These are phyloP conservation scores for Panzeria rudis DNA, from an alignment of 2,888 invertebrate genomes.

Conservation along the genomic window DNA sequence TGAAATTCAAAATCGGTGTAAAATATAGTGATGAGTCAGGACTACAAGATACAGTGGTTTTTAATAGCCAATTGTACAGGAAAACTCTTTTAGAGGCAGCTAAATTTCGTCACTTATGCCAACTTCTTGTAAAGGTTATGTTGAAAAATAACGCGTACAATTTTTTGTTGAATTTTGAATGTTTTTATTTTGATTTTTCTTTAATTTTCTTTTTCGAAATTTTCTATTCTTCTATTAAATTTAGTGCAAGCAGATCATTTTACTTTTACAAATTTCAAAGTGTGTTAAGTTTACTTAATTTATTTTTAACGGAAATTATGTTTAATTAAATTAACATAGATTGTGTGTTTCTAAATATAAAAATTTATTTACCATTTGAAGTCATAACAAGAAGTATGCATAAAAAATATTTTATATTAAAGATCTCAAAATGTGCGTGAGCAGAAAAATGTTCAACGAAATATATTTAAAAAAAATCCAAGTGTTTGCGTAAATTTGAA, in stretches of 20 bases:
- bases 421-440: constrained; percentile 61
- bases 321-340: constrained; percentile 69
- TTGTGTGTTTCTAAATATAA: background rate
- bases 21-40: no score
- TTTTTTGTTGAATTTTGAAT: background rate
- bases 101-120: no score
- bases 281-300: constrained; percentile 31
- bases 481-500: constrained; percentile 70
- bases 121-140: no score
- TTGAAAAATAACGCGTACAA: no score
- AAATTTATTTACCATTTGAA: background rate
- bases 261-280: background rate
- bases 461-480: constrained; percentile 52
- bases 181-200: no score
- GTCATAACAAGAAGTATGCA: background rate
- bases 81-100: no score
- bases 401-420: constrained; percentile 13
- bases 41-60: no score
- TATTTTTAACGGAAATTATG: constrained; percentile 68
- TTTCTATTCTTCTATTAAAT: no score
- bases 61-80: no score
- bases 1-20: no score
- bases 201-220: no score
- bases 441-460: no score
- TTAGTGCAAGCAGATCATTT: background rate